Base-by-base conservation (phyloP, 2,113 vertebrate species). In the Vulpes lagopus region DNA sequence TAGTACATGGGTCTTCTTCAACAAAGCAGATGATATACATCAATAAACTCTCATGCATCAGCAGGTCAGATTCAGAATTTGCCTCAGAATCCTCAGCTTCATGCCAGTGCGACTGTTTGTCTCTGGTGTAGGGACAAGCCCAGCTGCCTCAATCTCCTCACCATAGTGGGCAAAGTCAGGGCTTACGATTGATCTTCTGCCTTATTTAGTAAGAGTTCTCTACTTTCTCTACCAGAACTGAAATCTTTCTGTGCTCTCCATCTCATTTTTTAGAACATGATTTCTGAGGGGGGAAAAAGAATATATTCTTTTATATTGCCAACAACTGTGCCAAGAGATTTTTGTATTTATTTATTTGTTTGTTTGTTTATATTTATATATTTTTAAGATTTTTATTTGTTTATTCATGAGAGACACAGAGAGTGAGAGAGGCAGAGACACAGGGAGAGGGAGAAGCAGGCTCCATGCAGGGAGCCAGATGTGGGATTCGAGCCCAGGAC, bases 131-230 rank as follows among this genome's bases (percentile, higher is more conserved):
- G 12, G 35, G 9, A 5, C 2, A 49, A 55, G 0, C 3, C 16
- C 59, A 16, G 35, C 2, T 2, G 6, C 59, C 4, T 51, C 67
- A 51, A 59, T 32, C 38, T 57, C 25, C 15, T 89, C 32, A 60
- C 11, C 4, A 0, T 5, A 38, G 0, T 14, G 3, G 32, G 16
- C 9, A 65, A 62, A 81, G 10, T 11, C 15, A 17, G 9, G 59
- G 22, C 1, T 85, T 59, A 22, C 0, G 9, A 20, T 0, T 38
- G 19, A 17, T 6, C 2, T 8, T 23, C 19, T 64, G 5, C 4
- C 51, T 11, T 51, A 5, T 35, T 22, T 27, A 1, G 3, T 51
- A 8, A 53, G n/a, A 69, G 2, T 10, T 78, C 4, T n/a, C 16
- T 3, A 43, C 22, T 38, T 6, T 79, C 32, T 91, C 10, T 83